Evolutionary conservation across 1,140 invertebrate species (phyloP).

Genomic region (Drosophila willistoni): DNA sequence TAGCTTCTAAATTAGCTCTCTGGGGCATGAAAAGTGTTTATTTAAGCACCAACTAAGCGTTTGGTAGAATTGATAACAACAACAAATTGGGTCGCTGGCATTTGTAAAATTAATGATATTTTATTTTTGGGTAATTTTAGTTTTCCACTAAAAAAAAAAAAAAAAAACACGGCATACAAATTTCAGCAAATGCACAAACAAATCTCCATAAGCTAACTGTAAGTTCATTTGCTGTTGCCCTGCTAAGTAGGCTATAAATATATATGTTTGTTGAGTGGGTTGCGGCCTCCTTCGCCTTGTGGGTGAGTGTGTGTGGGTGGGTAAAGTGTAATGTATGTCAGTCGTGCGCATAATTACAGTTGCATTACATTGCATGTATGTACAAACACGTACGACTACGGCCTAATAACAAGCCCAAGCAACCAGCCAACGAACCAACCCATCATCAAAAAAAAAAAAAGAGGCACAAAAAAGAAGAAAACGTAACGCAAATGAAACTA

Average conservation of each 20-base stretch:
- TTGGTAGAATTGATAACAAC: no score
- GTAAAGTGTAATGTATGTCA: constrained; percentile 61
- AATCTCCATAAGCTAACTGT: neutral
- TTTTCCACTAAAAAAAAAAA: no score
- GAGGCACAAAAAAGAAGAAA: constrained; percentile 10
- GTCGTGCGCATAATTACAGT: constrained; percentile 75
- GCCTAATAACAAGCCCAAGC: constrained; percentile 17
- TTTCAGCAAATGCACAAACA: neutral
- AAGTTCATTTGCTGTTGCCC: constrained; percentile 20
- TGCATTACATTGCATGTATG: constrained; percentile 54
- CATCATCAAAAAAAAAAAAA: constrained; percentile 12
- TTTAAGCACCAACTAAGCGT: no score
- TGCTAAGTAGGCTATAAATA: constrained; percentile 72
- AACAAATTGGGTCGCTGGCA: no score
- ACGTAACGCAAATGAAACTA: constrained; percentile 12
- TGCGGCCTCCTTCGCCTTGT: constrained; percentile 1
- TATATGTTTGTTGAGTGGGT: constrained; percentile 21
- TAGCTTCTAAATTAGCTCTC: no score
- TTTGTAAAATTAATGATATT: no score
- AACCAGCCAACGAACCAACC: constrained; percentile 29
- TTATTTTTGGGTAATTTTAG: no score
- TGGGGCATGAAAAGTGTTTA: no score
- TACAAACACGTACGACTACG: constrained; percentile 49
- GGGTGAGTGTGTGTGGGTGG: constrained; percentile 21
- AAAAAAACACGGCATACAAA: no score